Evolutionary conservation across 2,888 invertebrate species (phyloP).

Genomic region (Orchesella flavescens): DNA sequence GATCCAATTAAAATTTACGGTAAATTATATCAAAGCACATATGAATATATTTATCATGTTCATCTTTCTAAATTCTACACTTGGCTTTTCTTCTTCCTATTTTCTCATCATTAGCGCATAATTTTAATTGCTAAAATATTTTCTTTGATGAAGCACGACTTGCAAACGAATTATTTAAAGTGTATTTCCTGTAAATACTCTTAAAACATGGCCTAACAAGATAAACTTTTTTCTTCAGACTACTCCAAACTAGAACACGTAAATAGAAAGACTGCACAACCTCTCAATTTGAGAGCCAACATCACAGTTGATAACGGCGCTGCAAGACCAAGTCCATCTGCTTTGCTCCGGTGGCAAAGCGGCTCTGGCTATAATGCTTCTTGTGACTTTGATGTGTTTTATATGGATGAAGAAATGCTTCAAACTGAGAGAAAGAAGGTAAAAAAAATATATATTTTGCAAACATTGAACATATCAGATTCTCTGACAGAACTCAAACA

Average conservation of each 20-base stretch:
- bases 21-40: conserved; percentile 10
- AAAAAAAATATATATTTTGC: background rate
- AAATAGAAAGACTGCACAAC: conserved; percentile 16
- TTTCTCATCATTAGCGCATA: background rate
- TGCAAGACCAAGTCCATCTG: conserved; percentile 37
- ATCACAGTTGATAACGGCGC: conserved; percentile 27
- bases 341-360: conserved; percentile 65
- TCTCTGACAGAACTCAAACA: too few relatives aligned
- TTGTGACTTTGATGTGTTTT: conserved; percentile 64
- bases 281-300: conserved; percentile 37
- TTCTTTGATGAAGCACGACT: too few relatives aligned
- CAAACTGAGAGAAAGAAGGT: conserved; percentile 46
- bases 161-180: too few relatives aligned
- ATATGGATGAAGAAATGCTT: conserved; percentile 60
- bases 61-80: background rate
- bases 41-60: too few relatives aligned
- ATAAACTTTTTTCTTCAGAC: too few relatives aligned
- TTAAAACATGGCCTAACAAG: too few relatives aligned
- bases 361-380: conserved; percentile 65
- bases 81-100: background rate
- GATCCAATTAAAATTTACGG: conserved; percentile 44
- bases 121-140: too few relatives aligned
- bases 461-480: background rate
- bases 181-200: too few relatives aligned
- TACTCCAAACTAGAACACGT: too few relatives aligned